Conservation (phyloP, 2,888 invertebrate species). For the Lithophane socia region DNA sequence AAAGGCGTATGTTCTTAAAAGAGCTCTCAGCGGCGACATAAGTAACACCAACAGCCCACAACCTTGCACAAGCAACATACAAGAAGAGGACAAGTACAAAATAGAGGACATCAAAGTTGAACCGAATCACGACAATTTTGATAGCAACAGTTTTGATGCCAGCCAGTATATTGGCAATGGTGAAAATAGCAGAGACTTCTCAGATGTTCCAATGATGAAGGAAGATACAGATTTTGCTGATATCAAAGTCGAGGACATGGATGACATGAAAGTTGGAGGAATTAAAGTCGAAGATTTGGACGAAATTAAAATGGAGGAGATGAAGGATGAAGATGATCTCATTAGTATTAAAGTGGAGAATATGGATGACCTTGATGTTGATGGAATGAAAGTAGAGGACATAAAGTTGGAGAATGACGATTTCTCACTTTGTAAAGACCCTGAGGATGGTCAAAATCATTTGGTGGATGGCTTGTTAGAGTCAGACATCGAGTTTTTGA, state of each 20-base stretch:
- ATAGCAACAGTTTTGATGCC: constrained; percentile 82
- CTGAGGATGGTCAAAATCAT: constrained; percentile 82
- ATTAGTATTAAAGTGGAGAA: constrained; percentile 84
- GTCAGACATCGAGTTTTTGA: constrained; percentile 88
- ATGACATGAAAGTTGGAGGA: constrained; percentile 86
- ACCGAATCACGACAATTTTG: constrained; percentile 80
- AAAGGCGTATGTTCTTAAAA: constrained; percentile 91
- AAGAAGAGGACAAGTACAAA: constrained; percentile 81
- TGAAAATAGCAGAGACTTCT: constrained; percentile 82
- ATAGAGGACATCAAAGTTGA: constrained; percentile 85
- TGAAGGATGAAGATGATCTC: constrained; percentile 85
- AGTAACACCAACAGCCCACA: constrained; percentile 83
- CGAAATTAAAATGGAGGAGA: constrained; percentile 84
- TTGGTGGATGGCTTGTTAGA: constrained; percentile 87
- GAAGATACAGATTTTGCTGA: constrained; percentile 86
- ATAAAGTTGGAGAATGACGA: constrained; percentile 86
- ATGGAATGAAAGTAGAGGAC: constrained; percentile 85
- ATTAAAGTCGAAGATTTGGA: constrained; percentile 86
- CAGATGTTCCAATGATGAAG: constrained; percentile 83
- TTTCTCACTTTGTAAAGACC: constrained; percentile 83
- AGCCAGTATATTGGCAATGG: constrained; percentile 82
- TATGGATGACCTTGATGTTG: constrained; percentile 83
- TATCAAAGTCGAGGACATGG: constrained; percentile 88
- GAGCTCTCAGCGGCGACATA: constrained; percentile 79
- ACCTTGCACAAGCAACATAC: constrained; percentile 79